Evolutionary conservation across 2,888 invertebrate genomes (phyloP).

Genomic region (Lordiphosa fenestrarum): DNA sequence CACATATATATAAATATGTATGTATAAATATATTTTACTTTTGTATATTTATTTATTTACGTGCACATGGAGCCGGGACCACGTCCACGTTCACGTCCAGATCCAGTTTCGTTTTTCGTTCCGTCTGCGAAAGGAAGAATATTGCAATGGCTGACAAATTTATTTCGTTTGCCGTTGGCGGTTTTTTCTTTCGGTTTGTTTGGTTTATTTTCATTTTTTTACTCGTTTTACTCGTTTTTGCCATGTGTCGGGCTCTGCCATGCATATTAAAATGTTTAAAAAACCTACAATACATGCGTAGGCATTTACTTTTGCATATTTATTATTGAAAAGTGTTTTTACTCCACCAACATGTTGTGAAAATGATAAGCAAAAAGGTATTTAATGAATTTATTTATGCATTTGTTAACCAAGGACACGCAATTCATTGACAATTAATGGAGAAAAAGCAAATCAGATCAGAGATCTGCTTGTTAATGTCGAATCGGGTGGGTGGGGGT

Average conservation of each 20-base stretch:
- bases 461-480: too few species aligned
- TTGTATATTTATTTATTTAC: slow-evolving; percentile 47
- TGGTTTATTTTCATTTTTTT: slow-evolving; percentile 20
- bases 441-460: too few species aligned
- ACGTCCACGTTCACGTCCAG: slow-evolving; percentile 14
- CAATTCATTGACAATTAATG: too few species aligned
- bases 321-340: slow-evolving; percentile 47
- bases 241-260: slow-evolving; percentile 66
- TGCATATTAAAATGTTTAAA: slow-evolving; percentile 70
- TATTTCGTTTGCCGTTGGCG: slow-evolving; percentile 63
- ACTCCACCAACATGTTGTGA: too few species aligned
- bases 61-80: slow-evolving; percentile 46
- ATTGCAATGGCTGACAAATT: slow-evolving; percentile 74
- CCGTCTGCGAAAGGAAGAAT: slow-evolving; percentile 55
- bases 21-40: slow-evolving; percentile 6
- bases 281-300: slow-evolving; percentile 33
- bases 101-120: slow-evolving; percentile 39
- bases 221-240: slow-evolving; percentile 42
- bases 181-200: slow-evolving; percentile 29
- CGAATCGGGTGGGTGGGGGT: too few species aligned
- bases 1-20: background rate
- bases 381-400: too few species aligned
- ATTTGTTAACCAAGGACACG: too few species aligned
- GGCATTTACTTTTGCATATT: slow-evolving; percentile 55
- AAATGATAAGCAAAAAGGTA: too few species aligned